Conservation (phyloP, 1,140 invertebrate species). For the Coenobita brevimanus region DNA sequence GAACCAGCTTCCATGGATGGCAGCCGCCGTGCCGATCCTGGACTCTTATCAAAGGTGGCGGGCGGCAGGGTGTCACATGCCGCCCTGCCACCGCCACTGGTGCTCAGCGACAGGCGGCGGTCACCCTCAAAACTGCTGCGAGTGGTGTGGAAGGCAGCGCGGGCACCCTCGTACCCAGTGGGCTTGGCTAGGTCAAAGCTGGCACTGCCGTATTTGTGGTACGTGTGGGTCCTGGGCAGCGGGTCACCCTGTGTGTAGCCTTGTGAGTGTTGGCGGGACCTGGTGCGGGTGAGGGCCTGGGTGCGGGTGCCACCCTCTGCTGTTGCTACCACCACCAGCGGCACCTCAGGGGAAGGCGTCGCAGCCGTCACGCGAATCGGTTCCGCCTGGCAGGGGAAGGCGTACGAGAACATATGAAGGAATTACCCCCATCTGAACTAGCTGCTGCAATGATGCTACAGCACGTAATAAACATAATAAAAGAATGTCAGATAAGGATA, state of each 20-base stretch:
- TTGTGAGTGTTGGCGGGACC: conserved; percentile 1
- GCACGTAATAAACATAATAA: too few species aligned
- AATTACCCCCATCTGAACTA: too few species aligned
- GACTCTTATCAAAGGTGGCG: conserved; percentile 34
- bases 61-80: conserved; percentile 9
- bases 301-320: conserved; percentile 61
- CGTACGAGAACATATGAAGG: too few species aligned
- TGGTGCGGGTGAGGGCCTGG: conserved; percentile 39
- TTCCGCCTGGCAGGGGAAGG: conserved; percentile 34
- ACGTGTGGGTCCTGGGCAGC: conserved; percentile 49
- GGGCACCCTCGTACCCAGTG: conserved; percentile 47
- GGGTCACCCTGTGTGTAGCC: conserved; percentile 37
- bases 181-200: conserved; percentile 55
- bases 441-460: too few species aligned
- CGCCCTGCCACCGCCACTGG: conserved; percentile 8
- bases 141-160: conserved; percentile 54
- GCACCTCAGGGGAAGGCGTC: conserved; percentile 47
- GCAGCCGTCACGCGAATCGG: conserved; percentile 42
- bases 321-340: conserved; percentile 56
- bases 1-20: conserved; percentile 51
- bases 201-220: conserved; percentile 63
- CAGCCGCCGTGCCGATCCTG: conserved; percentile 37
- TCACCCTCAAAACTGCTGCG: conserved; percentile 60
- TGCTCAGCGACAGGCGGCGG: conserved; percentile 46
- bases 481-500: too few species aligned